Base-by-base conservation (phyloP, 2,113 vertebrate species). In the Panurus biarmicus region DNA sequence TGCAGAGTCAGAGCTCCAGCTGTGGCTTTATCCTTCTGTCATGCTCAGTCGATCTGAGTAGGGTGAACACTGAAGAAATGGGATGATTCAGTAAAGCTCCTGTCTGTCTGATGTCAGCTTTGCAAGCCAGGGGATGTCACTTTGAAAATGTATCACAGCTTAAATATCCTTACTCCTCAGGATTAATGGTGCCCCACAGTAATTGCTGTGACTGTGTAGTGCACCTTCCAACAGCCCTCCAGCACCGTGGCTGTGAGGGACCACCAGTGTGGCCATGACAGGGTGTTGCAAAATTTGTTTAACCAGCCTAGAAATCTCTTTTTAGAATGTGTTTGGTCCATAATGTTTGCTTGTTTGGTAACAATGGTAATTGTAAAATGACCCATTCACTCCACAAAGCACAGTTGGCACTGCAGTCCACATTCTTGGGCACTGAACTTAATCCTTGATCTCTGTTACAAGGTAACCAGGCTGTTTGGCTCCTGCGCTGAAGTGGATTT, bases 31-130 rank as follows among this genome's bases (percentile, higher is more conserved):
- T 73, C 70, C 66, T 87, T 65, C 82, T 77, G 40, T 38, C 12
- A 0, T 11, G 8, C 44, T 58, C 23, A 2, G 47, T 22, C 1
- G 0, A 6, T 56, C n/a, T 33, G 64, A 61, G 36, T 11, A 17
- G 50, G 78, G 48, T 6, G 8, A 73, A 29, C 85, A 87, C 57
- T 80, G 72, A 40, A 60, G 79, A 44, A 84, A 61, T 10, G 8
- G 44, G 89, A 36, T 67, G 85, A 93, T 72, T 89, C 71, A 31
- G 42, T 66, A 65, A 87, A 87, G 96, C 64, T 94, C 60, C 47
- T 1, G 20, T 74, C 64, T 78, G 76, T 65, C 77, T 89, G 62
- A 76, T 70, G 45, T 51, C 83, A 65, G 90, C 76, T 79, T 40
- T 75, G 70, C 64, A 70, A 44, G 45, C 35, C 24, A 28, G 78